phyloP scores from a whole-genome alignment of 1,140 invertebrate genomes.

The Drosophila parabipectinata region DNA sequence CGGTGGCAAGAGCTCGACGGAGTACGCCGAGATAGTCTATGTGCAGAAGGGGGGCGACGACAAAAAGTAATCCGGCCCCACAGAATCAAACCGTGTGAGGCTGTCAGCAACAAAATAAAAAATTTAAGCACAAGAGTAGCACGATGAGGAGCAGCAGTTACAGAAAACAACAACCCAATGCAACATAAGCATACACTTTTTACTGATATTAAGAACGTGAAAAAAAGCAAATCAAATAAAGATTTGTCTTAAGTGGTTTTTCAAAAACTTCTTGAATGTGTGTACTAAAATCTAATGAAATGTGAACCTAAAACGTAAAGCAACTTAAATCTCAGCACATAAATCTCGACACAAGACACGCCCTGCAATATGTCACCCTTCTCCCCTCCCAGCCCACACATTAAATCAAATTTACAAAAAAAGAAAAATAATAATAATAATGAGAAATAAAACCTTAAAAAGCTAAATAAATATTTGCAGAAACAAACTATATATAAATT shows the following conservation, averaged over 20 bases:
- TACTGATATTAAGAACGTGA: constrained; percentile 44
- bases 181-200: constrained; percentile 60
- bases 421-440: constrained; percentile 39
- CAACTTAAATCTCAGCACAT: constrained; percentile 59
- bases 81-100: constrained; percentile 52
- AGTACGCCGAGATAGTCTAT: constrained; percentile 87
- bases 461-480: constrained; percentile 51
- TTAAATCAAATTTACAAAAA: constrained; percentile 78
- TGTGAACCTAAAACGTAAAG: constrained; percentile 56
- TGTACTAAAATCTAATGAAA: constrained; percentile 72
- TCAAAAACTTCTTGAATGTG: constrained; percentile 77
- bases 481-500: constrained; percentile 67
- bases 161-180: constrained; percentile 43
- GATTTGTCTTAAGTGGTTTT: constrained; percentile 67
- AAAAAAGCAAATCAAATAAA: constrained; percentile 33
- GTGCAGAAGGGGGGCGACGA: constrained; percentile 71
- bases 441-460: constrained; percentile 39
- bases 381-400: constrained; percentile 38
- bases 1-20: constrained; percentile 84
- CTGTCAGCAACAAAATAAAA: constrained; percentile 43
- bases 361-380: constrained; percentile 28
- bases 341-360: constrained; percentile 56
- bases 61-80: constrained; percentile 53
- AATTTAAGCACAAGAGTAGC: constrained; percentile 31
- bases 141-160: constrained; percentile 3